Conservation (phyloP, 2,888 invertebrate genomes). For the Philereme transversata region DNA sequence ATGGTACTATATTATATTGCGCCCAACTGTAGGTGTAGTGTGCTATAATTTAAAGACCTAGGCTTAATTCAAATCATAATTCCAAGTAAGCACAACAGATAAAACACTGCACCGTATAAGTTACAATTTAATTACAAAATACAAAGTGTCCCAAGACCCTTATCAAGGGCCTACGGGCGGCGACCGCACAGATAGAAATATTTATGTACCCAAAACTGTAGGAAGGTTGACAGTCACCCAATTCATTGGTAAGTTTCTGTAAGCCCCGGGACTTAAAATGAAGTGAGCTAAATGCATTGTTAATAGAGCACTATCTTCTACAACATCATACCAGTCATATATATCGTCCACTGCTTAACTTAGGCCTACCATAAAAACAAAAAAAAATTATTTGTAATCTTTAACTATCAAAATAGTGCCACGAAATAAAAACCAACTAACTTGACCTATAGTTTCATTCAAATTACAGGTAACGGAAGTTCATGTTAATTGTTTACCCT, state of each 20-base stretch:
- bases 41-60: not conserved
- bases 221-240: constrained; percentile 52
- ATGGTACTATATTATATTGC: no score
- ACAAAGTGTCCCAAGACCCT: constrained; percentile 33
- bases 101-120: constrained; percentile 23
- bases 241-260: constrained; percentile 45
- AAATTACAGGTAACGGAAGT: no score
- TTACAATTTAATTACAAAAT: constrained; percentile 39
- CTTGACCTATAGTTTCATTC: no score
- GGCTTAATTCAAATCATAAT: constrained; percentile 26
- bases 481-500: no score
- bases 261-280: not conserved
- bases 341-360: no score
- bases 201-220: constrained; percentile 44
- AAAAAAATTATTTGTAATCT: no score
- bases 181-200: constrained; percentile 45
- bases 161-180: constrained; percentile 23
- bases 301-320: not conserved
- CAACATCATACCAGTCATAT: no score
- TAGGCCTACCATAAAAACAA: no score
- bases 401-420: no score
- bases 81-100: constrained; percentile 10
- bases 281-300: not conserved
- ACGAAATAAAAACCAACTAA: no score
- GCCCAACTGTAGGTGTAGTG: no score